A percentile compares a stretch with the other conserved stretches of the same genome.
Conservation (phyloP, 2,113 vertebrate genomes). For the Phylloscopus whistleri region DNA sequence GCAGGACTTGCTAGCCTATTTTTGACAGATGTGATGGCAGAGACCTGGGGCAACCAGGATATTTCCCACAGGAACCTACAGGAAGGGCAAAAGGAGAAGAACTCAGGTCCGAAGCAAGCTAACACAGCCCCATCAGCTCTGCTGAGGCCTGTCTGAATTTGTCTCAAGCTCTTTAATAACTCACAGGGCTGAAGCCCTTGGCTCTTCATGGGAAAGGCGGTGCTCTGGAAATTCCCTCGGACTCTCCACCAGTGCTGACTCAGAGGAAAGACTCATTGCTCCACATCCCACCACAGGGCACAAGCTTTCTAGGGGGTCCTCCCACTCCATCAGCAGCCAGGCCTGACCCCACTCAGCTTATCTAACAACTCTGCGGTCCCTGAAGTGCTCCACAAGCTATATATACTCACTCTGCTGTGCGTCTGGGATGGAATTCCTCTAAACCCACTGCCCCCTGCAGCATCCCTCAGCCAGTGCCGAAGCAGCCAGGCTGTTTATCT, state of each 20-base stretch:
- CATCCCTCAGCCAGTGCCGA: neutral
- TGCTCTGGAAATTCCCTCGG: slow-evolving; percentile 47
- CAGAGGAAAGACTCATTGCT: slow-evolving; percentile 23
- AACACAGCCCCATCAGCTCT: neutral
- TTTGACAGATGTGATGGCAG: neutral
- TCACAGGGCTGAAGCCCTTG: neutral
- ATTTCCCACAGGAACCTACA: neutral
- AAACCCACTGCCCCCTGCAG: slow-evolving; percentile 23
- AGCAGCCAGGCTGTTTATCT: slow-evolving; percentile 36
- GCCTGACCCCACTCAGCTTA: slow-evolving; percentile 40
- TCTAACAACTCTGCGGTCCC: neutral
- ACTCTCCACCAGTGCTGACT: slow-evolving; percentile 40
- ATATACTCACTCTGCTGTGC: neutral
- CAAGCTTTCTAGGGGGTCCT: neutral
- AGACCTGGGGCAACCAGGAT: neutral
- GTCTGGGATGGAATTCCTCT: slow-evolving; percentile 12
- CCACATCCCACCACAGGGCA: slow-evolving; percentile 15
- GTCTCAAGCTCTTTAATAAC: slow-evolving; percentile 29
- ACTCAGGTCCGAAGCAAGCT: neutral
- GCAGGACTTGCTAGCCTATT: neutral
- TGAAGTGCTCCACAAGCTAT: slow-evolving; percentile 2
- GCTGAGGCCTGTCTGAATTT: slow-evolving; percentile 56
- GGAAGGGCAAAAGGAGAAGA: slow-evolving; percentile 10
- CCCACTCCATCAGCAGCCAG: neutral
- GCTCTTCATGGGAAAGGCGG: neutral